Base-by-base conservation (phyloP, 2,113 vertebrate species). In the Pomatorhinus ruficollis region DNA sequence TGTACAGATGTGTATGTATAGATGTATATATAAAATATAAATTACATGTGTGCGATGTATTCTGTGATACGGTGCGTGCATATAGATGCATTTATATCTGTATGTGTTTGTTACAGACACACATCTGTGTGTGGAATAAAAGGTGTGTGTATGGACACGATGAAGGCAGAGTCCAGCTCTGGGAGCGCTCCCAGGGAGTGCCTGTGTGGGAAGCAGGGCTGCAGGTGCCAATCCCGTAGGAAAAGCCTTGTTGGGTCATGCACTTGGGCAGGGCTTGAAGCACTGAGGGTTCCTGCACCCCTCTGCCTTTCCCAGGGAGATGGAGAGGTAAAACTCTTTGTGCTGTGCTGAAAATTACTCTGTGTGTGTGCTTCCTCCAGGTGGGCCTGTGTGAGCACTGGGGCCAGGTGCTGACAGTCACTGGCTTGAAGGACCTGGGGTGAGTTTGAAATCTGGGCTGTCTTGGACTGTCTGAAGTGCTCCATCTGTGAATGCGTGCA, bases 51-150 rank as follows among this genome's bases (percentile, higher is more conserved):
- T 30, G 7, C 24, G 23, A 21, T 50, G 4, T 7, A 21, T 21
- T 19, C 33, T 53, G 24, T 61, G 39, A 7, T 13, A 7, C 3
- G 1, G 33, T 75, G 21, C 27, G 5, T 14, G 9, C 53, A 2
- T 39, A 6, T 5, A 25, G 31, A 14, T 19, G 16, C 19, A 1
- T 35, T 3, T 28, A 1, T 19, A 16, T 6, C 0, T 59, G 1
- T 22, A 4, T 57, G 14, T 47, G 2, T 70, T 59, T 40, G 1
- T 45, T 15, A 3, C 30, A 40, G 8, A 39, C 35, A 15, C 8
- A 6, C 24, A 12, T 7, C 15, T 2, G 15, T 18, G 59, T n/a
- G 19, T 20, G 15, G 9, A 24, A 21, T 13, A 6, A 28, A 21
- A 57, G 3, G 3, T 33, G 24, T n/a, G 42, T 16, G n/a, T 23